Conservation (phyloP, 2,797 vertebrate species). For the Stomatorhinus walkeri region DNA sequence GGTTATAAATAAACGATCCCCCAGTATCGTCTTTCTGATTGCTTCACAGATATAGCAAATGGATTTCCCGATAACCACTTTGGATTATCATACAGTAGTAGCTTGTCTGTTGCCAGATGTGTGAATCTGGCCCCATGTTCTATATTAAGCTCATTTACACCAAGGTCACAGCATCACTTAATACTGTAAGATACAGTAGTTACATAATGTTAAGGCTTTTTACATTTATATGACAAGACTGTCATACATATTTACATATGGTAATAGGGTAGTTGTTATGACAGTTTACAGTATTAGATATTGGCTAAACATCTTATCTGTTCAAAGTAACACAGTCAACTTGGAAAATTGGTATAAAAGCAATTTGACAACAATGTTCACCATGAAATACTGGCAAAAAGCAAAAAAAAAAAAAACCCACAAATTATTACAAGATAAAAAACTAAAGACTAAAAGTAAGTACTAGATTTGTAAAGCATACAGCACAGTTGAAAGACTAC, state of each 20-base stretch:
- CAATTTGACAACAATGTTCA: constrained; percentile 49
- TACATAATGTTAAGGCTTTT: constrained; percentile 67
- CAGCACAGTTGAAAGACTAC: not conserved
- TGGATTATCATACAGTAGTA: not conserved
- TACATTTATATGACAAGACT: constrained; percentile 44
- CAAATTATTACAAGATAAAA: not conserved
- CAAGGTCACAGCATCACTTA: not conserved
- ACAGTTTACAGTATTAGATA: constrained; percentile 5
- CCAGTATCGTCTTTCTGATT: not conserved
- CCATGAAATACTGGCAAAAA: constrained; percentile 21
- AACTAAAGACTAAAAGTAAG: not conserved
- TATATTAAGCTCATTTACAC: not conserved
- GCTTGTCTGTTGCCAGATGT: not conserved
- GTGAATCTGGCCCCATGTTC: not conserved
- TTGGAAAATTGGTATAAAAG: constrained; percentile 48
- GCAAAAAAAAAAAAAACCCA: not conserved
- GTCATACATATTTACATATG: constrained; percentile 24
- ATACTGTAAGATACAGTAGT: constrained; percentile 22
- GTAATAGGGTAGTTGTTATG: constrained; percentile 41
- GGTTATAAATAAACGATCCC: not conserved
- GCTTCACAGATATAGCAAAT: not conserved
- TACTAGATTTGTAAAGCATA: not conserved
- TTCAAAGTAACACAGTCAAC: constrained; percentile 59
- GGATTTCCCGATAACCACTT: not conserved
- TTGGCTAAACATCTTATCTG: constrained; percentile 37